These are phyloP conservation scores for Boleophthalmus pectinirostris DNA, from an alignment of 2,113 vertebrate species.

Conservation along the genomic window DNA sequence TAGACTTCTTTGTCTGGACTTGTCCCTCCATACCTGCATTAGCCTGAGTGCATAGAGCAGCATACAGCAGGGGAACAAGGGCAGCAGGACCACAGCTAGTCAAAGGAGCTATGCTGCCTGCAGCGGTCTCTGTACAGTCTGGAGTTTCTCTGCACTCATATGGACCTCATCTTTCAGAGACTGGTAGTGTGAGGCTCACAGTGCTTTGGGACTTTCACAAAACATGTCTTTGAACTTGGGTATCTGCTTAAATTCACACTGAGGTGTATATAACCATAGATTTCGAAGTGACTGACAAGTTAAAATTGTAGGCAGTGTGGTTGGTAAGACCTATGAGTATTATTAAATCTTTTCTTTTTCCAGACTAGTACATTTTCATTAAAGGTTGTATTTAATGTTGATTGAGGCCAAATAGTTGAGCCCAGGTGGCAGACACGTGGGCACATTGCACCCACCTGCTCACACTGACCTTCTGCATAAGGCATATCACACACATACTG, in stretches of 20 bases:
- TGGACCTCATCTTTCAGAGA: slow-evolving; percentile 19
- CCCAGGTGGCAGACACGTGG: slow-evolving; percentile 41
- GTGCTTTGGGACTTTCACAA: slow-evolving; percentile 8
- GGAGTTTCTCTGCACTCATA: slow-evolving; percentile 18
- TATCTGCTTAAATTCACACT: background rate
- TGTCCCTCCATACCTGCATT: slow-evolving; percentile 67
- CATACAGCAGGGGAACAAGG: slow-evolving; percentile 43
- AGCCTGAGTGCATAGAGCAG: slow-evolving; percentile 26
- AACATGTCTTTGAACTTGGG: background rate
- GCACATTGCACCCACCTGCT: slow-evolving; percentile 42
- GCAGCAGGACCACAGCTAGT: slow-evolving; percentile 46
- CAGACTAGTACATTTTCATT: background rate
- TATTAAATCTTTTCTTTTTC: too few relatives aligned
- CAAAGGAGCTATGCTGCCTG: slow-evolving; percentile 33
- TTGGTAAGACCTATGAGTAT: too few relatives aligned
- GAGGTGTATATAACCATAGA: background rate
- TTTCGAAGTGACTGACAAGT: background rate
- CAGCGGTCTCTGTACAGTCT: background rate
- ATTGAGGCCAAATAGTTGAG: background rate
- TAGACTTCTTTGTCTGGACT: slow-evolving; percentile 60
- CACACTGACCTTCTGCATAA: background rate
- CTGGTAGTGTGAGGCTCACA: slow-evolving; percentile 23
- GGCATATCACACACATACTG: background rate
- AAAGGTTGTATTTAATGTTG: background rate
- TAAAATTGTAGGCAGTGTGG: too few relatives aligned